Conservation (phyloP, 2,113 vertebrate genomes). For the Colistium nudipinnis region DNA sequence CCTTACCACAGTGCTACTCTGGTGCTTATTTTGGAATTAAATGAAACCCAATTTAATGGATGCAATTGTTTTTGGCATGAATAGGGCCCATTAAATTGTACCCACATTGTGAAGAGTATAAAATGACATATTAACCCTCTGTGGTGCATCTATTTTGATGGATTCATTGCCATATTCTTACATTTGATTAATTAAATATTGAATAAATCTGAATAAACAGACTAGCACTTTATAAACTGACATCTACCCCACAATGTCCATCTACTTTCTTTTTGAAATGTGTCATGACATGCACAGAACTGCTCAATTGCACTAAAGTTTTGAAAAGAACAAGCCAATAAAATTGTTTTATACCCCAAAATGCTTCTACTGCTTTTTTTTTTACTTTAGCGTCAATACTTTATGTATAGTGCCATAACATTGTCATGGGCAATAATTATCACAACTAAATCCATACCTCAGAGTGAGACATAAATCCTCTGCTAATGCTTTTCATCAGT, state of each 20-base stretch:
- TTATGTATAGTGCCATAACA: not conserved
- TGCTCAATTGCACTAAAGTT: not conserved
- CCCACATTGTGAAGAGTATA: not conserved
- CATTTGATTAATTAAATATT: not conserved
- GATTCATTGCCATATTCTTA: no score
- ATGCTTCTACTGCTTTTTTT: not conserved
- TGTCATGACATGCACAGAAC: not conserved
- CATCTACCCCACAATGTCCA: not conserved
- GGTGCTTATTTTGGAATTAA: not conserved
- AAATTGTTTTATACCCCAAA: not conserved
- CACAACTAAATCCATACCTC: constrained; percentile 27
- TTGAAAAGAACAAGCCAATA: not conserved
- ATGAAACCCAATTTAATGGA: no score
- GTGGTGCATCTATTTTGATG: not conserved
- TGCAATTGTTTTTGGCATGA: no score
- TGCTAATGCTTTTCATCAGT: constrained; percentile 38
- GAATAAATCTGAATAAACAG: no score
- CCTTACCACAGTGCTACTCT: not conserved
- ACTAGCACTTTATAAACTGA: not conserved
- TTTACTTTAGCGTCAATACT: not conserved
- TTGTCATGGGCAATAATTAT: not conserved
- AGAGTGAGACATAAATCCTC: constrained; percentile 9
- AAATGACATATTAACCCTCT: not conserved
- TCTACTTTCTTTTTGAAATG: not conserved
- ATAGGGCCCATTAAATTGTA: no score